Percentiles rank a stretch among this genome's conserved stretches.
phyloP scores from a whole-genome alignment of 1,140 invertebrate species.

The Arion vulgaris region DNA sequence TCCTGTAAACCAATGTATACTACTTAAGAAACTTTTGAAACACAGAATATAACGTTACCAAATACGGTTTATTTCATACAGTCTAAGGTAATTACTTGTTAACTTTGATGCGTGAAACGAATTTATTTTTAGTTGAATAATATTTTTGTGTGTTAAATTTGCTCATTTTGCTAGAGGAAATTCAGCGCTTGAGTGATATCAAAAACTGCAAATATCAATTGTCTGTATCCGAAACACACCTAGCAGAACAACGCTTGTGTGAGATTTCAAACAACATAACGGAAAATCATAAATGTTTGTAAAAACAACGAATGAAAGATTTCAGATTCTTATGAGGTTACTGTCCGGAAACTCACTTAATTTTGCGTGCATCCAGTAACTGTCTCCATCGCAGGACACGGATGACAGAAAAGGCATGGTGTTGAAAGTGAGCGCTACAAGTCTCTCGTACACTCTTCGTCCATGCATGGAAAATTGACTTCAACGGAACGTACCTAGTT shows the following conservation, averaged over 20 bases:
- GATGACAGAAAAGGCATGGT: not conserved
- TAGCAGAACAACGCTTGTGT: not conserved
- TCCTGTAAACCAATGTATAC: too few relatives aligned
- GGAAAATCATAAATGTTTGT: not conserved
- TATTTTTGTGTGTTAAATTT: not conserved
- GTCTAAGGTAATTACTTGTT: too few relatives aligned
- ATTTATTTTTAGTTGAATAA: too few relatives aligned
- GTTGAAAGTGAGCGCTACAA: not conserved
- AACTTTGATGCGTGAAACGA: too few relatives aligned
- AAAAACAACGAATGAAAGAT: not conserved
- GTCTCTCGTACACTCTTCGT: constrained; percentile 3
- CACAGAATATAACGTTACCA: too few relatives aligned
- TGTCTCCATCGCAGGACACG: not conserved
- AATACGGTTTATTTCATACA: too few relatives aligned
- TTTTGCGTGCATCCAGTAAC: not conserved
- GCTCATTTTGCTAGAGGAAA: not conserved
- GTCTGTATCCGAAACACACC: not conserved
- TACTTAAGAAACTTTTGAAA: too few relatives aligned
- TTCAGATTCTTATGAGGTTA: not conserved
- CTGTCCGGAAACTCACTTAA: constrained; percentile 13
- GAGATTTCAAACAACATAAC: not conserved
- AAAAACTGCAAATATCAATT: not conserved
- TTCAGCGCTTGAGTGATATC: not conserved
- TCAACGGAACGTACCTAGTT: constrained; percentile 18
- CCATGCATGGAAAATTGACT: constrained; percentile 34